Evolutionary conservation across 2,113 vertebrate species (phyloP), one percentile per base, ranked within the genome.

Genomic region (Xenopus laevis): DNA sequence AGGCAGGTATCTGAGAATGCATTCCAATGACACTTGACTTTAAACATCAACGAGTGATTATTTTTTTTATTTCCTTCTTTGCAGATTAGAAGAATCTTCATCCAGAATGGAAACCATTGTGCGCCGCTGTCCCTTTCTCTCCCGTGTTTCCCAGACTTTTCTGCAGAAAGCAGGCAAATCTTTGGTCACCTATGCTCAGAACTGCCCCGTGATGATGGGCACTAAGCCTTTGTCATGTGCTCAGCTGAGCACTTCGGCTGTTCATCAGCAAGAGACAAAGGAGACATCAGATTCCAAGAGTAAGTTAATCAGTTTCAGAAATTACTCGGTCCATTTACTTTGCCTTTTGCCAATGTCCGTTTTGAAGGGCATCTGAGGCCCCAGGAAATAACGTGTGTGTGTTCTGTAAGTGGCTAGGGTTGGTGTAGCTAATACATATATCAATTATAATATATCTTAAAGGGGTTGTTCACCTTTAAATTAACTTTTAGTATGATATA

Each of bases 191-290:
- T 98, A 95, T 17, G 96, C 97, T 12, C 94, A 96, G 83, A 91
- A 86, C 72, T 98, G 97, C 79, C 97, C 97, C 1, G 88, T 96
- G 40, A 98, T 98, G 96, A 98, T 98, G 97, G 93, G 83, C 10
- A 87, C 91, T 23, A 91, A 91, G 68, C 89, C 93, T 5, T 80
- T 89, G 80, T 90, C 84, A 16, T 59, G 87, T 60, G 91, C 94
- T 8, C 71, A 89, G 13, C 81, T 99, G 50, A 89, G 91, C 75
- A 92, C 92, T 15, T 93, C 95, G 0, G 73, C 93, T 0, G 82
- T 84, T 60, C 82, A 78, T 66, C 85, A 89, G 71, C 93, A 95
- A 81, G 92, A 90, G 81, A 85, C 86, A 6, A 91, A 88, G 80
- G 86, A 89, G 66, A 80, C 75, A 45, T 65, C 52, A 63, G 65